These are phyloP conservation scores for Dascyllus trimaculatus DNA, from an alignment of 2,113 vertebrate species.

Conservation along the genomic window DNA sequence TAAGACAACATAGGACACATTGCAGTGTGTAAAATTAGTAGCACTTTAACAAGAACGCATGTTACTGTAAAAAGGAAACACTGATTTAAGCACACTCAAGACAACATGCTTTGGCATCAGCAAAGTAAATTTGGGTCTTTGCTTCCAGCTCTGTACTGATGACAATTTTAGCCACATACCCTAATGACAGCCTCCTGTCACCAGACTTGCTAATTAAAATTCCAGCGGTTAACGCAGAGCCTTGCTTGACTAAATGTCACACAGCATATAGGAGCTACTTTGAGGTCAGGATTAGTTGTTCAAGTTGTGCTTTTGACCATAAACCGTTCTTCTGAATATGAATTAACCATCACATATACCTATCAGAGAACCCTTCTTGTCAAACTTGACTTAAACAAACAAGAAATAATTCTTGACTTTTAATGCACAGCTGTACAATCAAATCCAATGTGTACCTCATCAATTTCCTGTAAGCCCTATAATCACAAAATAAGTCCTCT, in stretches of 20 bases:
- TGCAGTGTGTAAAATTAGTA: too few relatives aligned
- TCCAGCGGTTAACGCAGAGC: slow-evolving; percentile 1
- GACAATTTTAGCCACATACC: not conserved
- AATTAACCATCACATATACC: too few relatives aligned
- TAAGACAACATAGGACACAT: too few relatives aligned
- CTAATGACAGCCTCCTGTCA: slow-evolving; percentile 11
- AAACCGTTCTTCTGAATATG: too few relatives aligned
- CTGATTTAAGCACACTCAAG: not conserved
- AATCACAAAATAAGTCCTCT: not conserved
- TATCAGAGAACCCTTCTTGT: not conserved
- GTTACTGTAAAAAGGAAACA: too few relatives aligned
- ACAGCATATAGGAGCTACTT: too few relatives aligned
- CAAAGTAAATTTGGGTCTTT: not conserved
- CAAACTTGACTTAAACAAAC: not conserved
- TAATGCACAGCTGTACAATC: too few relatives aligned
- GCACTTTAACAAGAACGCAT: too few relatives aligned
- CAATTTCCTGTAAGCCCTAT: not conserved
- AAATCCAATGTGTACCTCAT: too few relatives aligned
- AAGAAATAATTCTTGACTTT: not conserved
- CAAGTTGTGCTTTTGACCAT: too few relatives aligned
- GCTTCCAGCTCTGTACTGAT: not conserved
- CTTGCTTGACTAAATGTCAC: not conserved
- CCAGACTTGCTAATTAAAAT: slow-evolving; percentile 19
- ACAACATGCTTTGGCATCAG: not conserved
- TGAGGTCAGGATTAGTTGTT: too few relatives aligned